Evolutionary conservation across 2,797 vertebrate species (phyloP).

Genomic region (Chiroxiphia lanceolata): DNA sequence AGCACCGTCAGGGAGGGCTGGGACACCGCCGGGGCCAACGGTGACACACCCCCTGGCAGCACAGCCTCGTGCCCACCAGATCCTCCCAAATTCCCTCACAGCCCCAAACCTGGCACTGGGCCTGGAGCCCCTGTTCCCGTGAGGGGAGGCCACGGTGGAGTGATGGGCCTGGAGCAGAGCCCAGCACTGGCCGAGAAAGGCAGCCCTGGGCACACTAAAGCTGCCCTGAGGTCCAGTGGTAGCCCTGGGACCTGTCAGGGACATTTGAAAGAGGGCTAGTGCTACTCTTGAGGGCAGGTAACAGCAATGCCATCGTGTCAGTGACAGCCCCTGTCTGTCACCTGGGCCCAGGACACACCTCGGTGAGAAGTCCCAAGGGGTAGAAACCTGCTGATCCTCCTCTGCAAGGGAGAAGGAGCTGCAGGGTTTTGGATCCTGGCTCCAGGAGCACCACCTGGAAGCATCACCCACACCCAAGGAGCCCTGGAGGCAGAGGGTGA

Average conservation of each 20-base stretch:
- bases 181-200: fast-evolving
- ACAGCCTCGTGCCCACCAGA: fast-evolving
- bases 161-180: fast-evolving
- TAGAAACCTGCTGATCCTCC: background rate
- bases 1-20: fast-evolving
- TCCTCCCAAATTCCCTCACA: background rate
- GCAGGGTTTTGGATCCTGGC: fast-evolving
- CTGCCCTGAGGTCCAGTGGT: background rate
- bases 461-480: background rate
- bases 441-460: background rate
- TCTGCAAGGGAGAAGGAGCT: background rate
- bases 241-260: background rate
- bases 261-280: background rate
- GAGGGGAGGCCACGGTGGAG: background rate
- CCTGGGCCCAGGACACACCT: background rate
- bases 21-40: fast-evolving
- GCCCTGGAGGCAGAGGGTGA: background rate
- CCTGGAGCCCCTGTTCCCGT: fast-evolving
- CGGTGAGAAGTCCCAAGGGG: fast-evolving
- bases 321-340: background rate
- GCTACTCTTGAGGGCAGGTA: background rate
- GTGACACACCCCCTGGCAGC: fast-evolving
- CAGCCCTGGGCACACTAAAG: background rate
- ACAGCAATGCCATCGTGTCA: fast-evolving
- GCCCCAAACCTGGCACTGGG: fast-evolving